Evolutionary conservation across 2,113 vertebrate species (phyloP), one percentile per base, ranked within the genome.

Genomic region (Herpetotheres cachinnans): DNA sequence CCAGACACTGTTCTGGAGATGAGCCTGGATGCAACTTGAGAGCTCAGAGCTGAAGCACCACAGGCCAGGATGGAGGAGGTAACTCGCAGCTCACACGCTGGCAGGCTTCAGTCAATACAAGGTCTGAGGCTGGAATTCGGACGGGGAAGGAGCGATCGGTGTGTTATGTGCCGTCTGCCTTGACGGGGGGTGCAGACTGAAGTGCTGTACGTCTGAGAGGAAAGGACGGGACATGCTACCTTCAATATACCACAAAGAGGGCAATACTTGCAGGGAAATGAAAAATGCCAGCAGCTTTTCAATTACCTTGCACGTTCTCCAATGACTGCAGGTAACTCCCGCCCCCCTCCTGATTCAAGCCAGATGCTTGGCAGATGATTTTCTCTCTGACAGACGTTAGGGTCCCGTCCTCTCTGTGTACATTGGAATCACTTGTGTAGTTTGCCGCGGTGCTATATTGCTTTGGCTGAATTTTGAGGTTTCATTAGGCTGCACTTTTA

Each of bases 351-450:
- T 73, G 88, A 87, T 86, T 22, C 30, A 36, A 54, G 67, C 11
- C 87, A 92, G 96, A 82, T 95, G 84, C 91, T 77, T 90, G 91
- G 92, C 92, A 93, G 90, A 56, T 32, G 89, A 5, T 65, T 79
- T 62, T 58, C 62, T 61, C 63, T 58, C 81, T 82, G 74, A 56
- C 92, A 87, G 40, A 6, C 50, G 1, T 59, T 6, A 11, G 65
- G 65, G 76, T 55, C 72, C 89, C 0, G 7, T 80, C 54, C 67
- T 73, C 62, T 62, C 1, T 61, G 85, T 80, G 85, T 61, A 6
- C 20, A 0, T 36, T 82, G 95, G 87, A 66, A 7, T 25, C 2
- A 0, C 82, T 88, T 18, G 65, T 21, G 65, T 77, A 6, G 0
- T 50, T 70, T 9, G 18, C 69, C 86, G 3, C 0, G 10, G 90